These are phyloP conservation scores for Oedothorax gibbosus DNA, from an alignment of 1,140 invertebrate genomes.

Conservation along the genomic window DNA sequence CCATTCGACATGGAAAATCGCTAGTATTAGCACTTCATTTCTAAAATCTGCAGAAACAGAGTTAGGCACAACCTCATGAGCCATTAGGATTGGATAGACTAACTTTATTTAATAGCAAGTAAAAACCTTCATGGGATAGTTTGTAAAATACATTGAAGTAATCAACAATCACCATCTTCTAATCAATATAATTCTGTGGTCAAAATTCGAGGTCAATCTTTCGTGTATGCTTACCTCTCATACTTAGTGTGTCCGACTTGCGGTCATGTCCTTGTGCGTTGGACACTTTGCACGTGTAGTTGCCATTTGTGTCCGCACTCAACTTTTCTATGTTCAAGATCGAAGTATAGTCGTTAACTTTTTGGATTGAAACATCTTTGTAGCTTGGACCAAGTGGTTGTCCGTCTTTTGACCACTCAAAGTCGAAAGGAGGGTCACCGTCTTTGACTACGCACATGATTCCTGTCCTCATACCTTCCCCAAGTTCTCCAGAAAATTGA, in stretches of 20 bases:
- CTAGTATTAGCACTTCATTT: no score
- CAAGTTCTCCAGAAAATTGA: slow-evolving; percentile 70
- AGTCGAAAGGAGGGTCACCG: slow-evolving; percentile 63
- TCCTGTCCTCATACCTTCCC: slow-evolving; percentile 76
- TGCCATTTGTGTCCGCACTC: slow-evolving; percentile 59
- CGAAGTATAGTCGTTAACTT: slow-evolving; percentile 38
- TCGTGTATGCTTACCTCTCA: slow-evolving; percentile 15
- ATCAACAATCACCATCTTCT: no score
- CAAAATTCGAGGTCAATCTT: no score
- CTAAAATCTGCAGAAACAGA: no score
- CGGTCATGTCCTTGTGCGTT: slow-evolving; percentile 52
- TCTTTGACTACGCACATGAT: slow-evolving; percentile 69
- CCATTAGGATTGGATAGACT: no score
- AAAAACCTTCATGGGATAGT: no score
- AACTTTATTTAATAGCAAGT: no score
- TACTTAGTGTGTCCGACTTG: background rate
- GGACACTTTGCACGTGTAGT: slow-evolving; percentile 61
- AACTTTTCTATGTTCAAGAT: slow-evolving; percentile 40
- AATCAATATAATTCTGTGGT: no score
- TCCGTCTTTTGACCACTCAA: slow-evolving; percentile 64
- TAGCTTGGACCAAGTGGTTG: background rate
- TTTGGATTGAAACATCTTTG: background rate
- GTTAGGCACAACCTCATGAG: no score
- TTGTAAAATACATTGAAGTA: no score
- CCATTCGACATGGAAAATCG: no score